Percentiles rank a stretch among this genome's conserved stretches.
Conservation (phyloP, 2,797 vertebrate genomes). For the Clarias pachynema region DNA sequence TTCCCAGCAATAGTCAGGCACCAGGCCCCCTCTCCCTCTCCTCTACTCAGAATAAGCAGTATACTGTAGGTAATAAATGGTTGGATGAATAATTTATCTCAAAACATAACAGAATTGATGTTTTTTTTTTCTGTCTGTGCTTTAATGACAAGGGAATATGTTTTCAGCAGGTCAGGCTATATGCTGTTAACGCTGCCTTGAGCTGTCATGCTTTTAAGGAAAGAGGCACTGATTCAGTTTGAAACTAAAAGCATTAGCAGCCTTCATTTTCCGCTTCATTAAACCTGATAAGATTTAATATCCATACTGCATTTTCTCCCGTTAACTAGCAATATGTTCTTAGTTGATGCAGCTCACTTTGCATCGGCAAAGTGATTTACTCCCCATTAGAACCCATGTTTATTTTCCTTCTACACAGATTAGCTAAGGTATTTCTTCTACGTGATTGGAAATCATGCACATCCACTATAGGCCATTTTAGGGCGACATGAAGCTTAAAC, state of each 20-base stretch:
- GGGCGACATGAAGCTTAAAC: neutral
- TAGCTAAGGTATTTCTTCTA: slow-evolving; percentile 69
- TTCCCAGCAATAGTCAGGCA: no score
- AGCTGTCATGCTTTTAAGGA: slow-evolving; percentile 33
- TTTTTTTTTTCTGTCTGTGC: neutral
- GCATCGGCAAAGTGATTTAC: slow-evolving; percentile 74
- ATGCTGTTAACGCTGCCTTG: slow-evolving; percentile 28
- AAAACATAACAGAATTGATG: neutral
- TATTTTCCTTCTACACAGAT: slow-evolving; percentile 74
- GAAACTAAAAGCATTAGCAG: slow-evolving; percentile 52
- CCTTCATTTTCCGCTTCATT: slow-evolving; percentile 62
- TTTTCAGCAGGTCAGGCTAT: neutral
- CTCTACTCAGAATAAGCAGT: no score
- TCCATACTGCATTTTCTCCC: slow-evolving; percentile 49
- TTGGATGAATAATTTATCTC: neutral
- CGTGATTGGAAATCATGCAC: slow-evolving; percentile 62
- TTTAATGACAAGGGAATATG: neutral
- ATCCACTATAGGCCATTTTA: slow-evolving; percentile 37
- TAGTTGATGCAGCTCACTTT: slow-evolving; percentile 72
- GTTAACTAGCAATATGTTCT: slow-evolving; percentile 61
- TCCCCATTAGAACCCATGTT: slow-evolving; percentile 64
- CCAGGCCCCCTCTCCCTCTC: no score
- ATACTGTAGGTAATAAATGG: no score
- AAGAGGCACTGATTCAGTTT: slow-evolving; percentile 30
- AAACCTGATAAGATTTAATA: slow-evolving; percentile 51